These are phyloP conservation scores for Sthenelais limicola DNA, from an alignment of 2,888 invertebrate genomes.

Conservation along the genomic window DNA sequence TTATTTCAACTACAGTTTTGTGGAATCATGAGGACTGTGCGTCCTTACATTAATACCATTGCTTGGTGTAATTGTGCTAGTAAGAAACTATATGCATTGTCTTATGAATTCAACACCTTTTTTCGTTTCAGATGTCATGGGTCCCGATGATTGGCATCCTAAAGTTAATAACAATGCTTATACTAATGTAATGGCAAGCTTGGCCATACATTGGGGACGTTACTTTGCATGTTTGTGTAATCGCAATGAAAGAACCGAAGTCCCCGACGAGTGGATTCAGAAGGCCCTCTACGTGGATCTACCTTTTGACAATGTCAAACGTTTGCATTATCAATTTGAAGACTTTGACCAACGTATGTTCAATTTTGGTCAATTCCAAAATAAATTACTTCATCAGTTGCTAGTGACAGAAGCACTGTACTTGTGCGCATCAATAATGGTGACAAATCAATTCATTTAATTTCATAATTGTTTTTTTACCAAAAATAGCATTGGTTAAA, in stretches of 20 bases:
- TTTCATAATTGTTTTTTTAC: no score
- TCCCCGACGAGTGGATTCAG: conserved; percentile 53
- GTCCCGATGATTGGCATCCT: conserved; percentile 54
- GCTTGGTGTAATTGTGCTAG: no score
- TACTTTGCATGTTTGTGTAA: conserved; percentile 39
- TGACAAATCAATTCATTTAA: no score
- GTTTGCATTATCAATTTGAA: conserved; percentile 52
- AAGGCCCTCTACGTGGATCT: conserved; percentile 54
- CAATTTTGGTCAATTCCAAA: no score
- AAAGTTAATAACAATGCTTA: conserved; percentile 54
- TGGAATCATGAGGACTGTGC: no score
- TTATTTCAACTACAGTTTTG: background rate
- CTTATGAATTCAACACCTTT: no score
- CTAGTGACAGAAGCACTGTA: no score
- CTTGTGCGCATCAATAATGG: no score
- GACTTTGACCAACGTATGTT: conserved; percentile 49
- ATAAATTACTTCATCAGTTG: no score
- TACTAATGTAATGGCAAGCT: conserved; percentile 51
- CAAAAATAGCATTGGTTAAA: no score
- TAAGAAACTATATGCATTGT: no score
- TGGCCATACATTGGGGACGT: conserved; percentile 55
- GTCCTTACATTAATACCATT: no score
- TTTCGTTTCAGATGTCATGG: conserved; percentile 49
- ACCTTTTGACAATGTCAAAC: conserved; percentile 52
- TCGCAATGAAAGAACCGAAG: conserved; percentile 32